Percentiles rank a stretch among this genome's conserved stretches.
Evolutionary conservation across 2,113 vertebrate species (phyloP).

Genomic region (Microcebus ravelobensis): DNA sequence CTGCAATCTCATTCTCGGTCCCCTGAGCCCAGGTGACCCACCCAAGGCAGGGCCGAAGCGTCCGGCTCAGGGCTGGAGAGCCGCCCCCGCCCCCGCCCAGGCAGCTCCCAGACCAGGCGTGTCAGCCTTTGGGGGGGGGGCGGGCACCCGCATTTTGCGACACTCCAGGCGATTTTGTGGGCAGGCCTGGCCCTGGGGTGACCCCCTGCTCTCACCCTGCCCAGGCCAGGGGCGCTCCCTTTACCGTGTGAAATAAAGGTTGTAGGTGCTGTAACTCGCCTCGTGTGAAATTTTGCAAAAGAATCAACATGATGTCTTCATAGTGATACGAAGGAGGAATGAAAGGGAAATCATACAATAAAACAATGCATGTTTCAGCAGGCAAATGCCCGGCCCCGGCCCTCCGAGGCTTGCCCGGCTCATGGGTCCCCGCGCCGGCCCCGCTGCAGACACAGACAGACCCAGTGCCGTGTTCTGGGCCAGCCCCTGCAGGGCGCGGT

Average conservation of each 20-base stretch:
- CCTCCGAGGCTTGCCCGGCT: rapidly evolving
- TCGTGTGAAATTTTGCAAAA: not conserved
- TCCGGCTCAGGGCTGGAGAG: not conserved
- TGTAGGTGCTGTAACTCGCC: not conserved
- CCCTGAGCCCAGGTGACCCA: rapidly evolving
- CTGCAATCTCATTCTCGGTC: not conserved
- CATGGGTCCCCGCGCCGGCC: rapidly evolving
- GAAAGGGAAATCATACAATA: too few relatives aligned
- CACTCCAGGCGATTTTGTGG: rapidly evolving
- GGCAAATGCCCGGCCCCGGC: rapidly evolving
- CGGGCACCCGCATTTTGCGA: too few relatives aligned
- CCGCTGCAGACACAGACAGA: rapidly evolving
- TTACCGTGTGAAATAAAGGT: not conserved
- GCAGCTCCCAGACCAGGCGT: not conserved
- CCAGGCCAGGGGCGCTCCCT: not conserved
- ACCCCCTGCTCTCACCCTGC: not conserved
- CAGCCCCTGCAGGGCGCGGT: rapidly evolving
- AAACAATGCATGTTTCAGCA: rapidly evolving
- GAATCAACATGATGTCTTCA: not conserved
- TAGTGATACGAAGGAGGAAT: not conserved
- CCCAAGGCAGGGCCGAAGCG: not conserved
- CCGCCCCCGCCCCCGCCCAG: rapidly evolving
- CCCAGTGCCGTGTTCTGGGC: rapidly evolving
- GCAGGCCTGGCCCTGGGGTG: not conserved
- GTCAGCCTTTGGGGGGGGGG: rapidly evolving